These are phyloP conservation scores for Dallia pectoralis DNA, from an alignment of 2,797 vertebrate genomes.

Conservation along the genomic window DNA sequence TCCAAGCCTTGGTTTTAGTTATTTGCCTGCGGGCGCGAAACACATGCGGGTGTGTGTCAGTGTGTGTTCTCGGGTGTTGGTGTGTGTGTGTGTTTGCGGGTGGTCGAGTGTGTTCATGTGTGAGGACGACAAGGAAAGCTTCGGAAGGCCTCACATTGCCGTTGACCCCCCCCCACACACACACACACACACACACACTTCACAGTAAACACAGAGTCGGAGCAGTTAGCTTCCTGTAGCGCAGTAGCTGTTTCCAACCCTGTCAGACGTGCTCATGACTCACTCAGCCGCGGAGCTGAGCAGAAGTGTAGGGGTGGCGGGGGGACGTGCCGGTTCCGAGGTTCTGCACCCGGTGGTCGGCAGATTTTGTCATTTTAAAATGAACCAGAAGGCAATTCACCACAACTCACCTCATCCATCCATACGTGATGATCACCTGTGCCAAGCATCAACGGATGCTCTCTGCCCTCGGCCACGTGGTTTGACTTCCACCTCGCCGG, in stretches of 20 bases:
- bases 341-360: not conserved
- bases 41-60: not conserved
- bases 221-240: slow-evolving; percentile 3
- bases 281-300: too few relatives aligned
- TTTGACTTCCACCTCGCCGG: not conserved
- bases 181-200: too few relatives aligned
- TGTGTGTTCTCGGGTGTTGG: not conserved
- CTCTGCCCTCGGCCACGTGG: not conserved
- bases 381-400: not conserved
- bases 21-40: not conserved
- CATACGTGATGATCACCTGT: not conserved
- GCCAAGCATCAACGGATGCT: too few relatives aligned
- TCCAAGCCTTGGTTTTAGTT: not conserved
- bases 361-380: too few relatives aligned
- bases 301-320: too few relatives aligned
- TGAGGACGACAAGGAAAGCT: not conserved
- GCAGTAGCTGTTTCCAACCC: slow-evolving; percentile 1
- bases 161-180: not conserved
- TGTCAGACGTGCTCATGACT: slow-evolving; percentile 5
- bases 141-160: not conserved
- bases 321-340: not conserved
- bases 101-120: not conserved
- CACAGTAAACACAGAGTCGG: slow-evolving; percentile 9
- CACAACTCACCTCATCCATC: not conserved
- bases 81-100: not conserved